phyloP scores from a whole-genome alignment of 2,888 invertebrate genomes.

The Orchestes rusci region DNA sequence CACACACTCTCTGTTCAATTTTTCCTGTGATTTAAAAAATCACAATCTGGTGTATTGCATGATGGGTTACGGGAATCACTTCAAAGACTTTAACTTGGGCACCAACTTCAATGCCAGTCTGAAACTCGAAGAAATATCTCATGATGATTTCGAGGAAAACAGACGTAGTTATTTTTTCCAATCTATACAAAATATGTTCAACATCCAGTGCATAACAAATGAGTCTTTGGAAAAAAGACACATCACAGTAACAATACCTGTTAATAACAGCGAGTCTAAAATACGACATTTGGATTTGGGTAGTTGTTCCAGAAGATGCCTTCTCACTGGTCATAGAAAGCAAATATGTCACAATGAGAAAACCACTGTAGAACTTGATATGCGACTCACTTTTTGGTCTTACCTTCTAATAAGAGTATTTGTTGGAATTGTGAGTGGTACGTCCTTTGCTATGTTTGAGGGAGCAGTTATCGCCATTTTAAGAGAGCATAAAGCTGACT shows the following conservation, averaged over 20 bases:
- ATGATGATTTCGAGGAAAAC: conserved; percentile 31
- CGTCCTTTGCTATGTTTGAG: conserved; percentile 74
- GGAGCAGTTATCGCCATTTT: conserved; percentile 71
- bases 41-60: conserved; percentile 23
- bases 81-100: conserved; percentile 20
- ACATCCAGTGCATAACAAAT: conserved; percentile 31
- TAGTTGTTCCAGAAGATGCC: conserved; percentile 53
- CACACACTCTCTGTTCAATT: conserved; percentile 47
- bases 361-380: conserved; percentile 55
- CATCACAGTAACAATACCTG: conserved; percentile 42
- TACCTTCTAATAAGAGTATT: conserved; percentile 58
- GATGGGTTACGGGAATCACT: conserved; percentile 27
- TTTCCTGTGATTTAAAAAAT: conserved; percentile 32
- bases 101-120: conserved; percentile 23
- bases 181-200: conserved; percentile 26
- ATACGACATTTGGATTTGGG: conserved; percentile 42
- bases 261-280: conserved; percentile 39
- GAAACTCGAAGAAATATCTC: conserved; percentile 19
- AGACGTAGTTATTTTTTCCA: conserved; percentile 28
- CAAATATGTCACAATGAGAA: conserved; percentile 55
- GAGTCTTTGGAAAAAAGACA: conserved; percentile 41
- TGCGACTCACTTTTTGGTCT: conserved; percentile 63
- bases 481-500: conserved; percentile 68
- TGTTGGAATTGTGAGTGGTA: conserved; percentile 63
- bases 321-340: conserved; percentile 51